These are phyloP conservation scores for Rhamnusium bicolor DNA, from an alignment of 2,888 invertebrate genomes.

Conservation along the genomic window DNA sequence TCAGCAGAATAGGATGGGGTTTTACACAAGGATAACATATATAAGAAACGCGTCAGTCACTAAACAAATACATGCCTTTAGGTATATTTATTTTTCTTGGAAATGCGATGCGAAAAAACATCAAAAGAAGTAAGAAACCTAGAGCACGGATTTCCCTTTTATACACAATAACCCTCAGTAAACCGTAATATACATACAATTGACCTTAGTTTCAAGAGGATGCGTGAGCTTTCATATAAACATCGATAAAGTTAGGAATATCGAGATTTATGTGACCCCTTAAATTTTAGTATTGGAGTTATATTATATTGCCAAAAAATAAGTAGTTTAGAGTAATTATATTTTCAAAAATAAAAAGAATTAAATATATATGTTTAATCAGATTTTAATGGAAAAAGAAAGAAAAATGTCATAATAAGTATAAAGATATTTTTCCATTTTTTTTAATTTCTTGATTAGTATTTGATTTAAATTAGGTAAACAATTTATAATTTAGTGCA, in stretches of 20 bases:
- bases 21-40: background rate
- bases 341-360: too few species aligned
- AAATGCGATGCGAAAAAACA: background rate
- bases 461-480: too few species aligned
- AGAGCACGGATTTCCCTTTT: background rate
- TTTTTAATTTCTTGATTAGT: too few species aligned
- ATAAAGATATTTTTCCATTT: too few species aligned
- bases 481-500: too few species aligned
- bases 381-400: too few species aligned
- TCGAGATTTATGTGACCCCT: background rate
- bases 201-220: constrained; percentile 5
- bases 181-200: constrained; percentile 4
- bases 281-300: background rate
- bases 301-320: too few species aligned
- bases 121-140: background rate
- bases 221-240: background rate
- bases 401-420: too few species aligned
- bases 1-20: background rate
- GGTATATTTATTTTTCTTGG: background rate
- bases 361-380: too few species aligned
- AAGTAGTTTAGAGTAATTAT: too few species aligned
- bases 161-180: background rate
- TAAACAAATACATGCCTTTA: background rate
- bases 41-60: constrained; percentile 4
- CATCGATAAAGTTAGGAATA: background rate